These are phyloP conservation scores for Chironomus riparius DNA, from an alignment of 2,888 invertebrate genomes.

Conservation along the genomic window DNA sequence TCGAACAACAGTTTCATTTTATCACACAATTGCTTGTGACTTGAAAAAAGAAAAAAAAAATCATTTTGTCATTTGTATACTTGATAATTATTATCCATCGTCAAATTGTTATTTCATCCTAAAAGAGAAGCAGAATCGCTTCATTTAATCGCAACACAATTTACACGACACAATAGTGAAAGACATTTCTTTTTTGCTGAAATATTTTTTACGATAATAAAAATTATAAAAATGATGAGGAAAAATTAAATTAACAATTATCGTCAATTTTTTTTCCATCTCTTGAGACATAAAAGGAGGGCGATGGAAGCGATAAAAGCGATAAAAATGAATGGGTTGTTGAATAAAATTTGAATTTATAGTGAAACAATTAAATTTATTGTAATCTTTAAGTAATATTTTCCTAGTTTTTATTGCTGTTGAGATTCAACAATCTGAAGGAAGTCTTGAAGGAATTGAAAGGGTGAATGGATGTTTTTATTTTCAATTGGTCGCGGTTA, in stretches of 20 bases:
- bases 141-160: constrained; percentile 21
- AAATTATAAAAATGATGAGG: constrained; percentile 1
- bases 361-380: constrained; percentile 24
- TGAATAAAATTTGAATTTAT: constrained; percentile 22
- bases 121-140: background rate
- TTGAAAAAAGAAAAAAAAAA: background rate
- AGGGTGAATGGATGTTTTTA: too few relatives aligned
- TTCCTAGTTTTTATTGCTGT: background rate
- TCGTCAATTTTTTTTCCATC: background rate
- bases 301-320: constrained; percentile 9
- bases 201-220: background rate
- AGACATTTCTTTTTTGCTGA: background rate
- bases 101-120: too few relatives aligned
- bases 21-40: too few relatives aligned
- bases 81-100: background rate
- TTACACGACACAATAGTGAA: background rate
- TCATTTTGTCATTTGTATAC: background rate
- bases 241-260: constrained; percentile 26
- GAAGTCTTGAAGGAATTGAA: too few relatives aligned
- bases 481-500: too few relatives aligned
- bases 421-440: too few relatives aligned
- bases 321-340: constrained; percentile 25
- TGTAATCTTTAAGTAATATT: background rate
- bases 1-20: background rate
- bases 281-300: background rate